phyloP scores from a whole-genome alignment of 2,113 vertebrate species.

The Albula glossodonta region DNA sequence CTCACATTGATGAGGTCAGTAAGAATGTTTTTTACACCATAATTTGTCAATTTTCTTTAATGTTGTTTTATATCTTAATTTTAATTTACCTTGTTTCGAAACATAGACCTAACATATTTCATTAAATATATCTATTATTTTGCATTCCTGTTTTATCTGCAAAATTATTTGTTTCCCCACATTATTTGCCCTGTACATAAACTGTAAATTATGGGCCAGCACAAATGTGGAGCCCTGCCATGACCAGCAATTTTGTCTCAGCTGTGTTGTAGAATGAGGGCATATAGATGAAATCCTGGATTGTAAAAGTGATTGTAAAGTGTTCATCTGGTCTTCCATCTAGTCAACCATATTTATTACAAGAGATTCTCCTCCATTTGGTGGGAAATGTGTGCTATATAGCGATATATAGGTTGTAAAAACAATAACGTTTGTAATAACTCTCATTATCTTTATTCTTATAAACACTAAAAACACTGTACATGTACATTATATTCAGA shows the following conservation, averaged over 20 bases:
- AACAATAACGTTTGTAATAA: neutral
- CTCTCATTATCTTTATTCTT: no score
- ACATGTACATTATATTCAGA: neutral
- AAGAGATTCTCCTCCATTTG: constrained; percentile 18
- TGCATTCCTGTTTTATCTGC: neutral
- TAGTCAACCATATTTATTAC: constrained; percentile 25
- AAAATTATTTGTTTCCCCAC: neutral
- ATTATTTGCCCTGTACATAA: neutral
- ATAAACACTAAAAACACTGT: neutral
- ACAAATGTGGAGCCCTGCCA: neutral
- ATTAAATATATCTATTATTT: neutral
- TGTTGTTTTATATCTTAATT: neutral
- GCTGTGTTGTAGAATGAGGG: constrained; percentile 8
- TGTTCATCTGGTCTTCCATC: constrained; percentile 22
- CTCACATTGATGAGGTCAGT: no score
- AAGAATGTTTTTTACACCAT: no score
- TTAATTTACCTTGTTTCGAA: neutral
- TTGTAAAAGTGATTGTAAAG: constrained; percentile 22
- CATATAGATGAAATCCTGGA: constrained; percentile 19
- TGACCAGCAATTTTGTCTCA: neutral
- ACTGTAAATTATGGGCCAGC: neutral
- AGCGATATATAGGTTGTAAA: constrained; percentile 29
- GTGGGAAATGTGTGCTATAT: constrained; percentile 30
- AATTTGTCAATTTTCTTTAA: neutral
- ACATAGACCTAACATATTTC: neutral